Base-by-base conservation (phyloP, 1,140 invertebrate genomes). In the Pseudomyrmex concolor region DNA sequence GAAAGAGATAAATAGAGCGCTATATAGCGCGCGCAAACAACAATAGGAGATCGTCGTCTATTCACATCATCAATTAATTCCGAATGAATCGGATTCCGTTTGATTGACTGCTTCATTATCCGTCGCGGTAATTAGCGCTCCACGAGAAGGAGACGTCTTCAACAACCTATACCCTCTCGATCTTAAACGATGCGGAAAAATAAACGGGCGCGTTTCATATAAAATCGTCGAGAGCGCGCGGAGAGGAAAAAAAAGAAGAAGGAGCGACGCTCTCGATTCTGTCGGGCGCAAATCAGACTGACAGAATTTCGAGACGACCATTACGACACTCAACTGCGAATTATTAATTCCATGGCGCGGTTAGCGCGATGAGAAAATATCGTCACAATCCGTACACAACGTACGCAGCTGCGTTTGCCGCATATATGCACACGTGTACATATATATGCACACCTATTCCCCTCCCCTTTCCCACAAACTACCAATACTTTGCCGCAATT, bases 401-500 rank as follows among this genome's bases (percentile, higher is more conserved):
- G 8, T 43, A 34, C 34, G 50, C 45, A 54, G 3, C 54, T 68
- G 15, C 34, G 50, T 19, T 72, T 10, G 34, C 3, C 17, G 17
- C 72, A 59, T 19, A 64, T 25, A n/a, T 19, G n/a, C 25, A 51
- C 45, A 15, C 55, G 12, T 19, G 25, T 62, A 59, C 5, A 34
- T 34, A 34, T 5, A 55, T 25, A n/a, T n/a, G n/a, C 13, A 54
- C 45, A 17, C 55, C 12, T 19, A 59, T 76, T 25, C 34, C 66
- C 22, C 43, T 71, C 7, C 34, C 34, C 0, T 5, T 34, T 7
- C 34, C 34, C 34, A 34, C 34, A 60, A 86, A 77, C 68, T 55
- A 84, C 70, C 66, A 73, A 90, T 90, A 86, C 86, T 87, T 81
- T 74, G 84, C 83, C 84, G 83, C 86, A 90, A 91, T 91, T 90